Evolutionary conservation across 2,113 vertebrate species (phyloP).

Genomic region (Tamias sibiricus): DNA sequence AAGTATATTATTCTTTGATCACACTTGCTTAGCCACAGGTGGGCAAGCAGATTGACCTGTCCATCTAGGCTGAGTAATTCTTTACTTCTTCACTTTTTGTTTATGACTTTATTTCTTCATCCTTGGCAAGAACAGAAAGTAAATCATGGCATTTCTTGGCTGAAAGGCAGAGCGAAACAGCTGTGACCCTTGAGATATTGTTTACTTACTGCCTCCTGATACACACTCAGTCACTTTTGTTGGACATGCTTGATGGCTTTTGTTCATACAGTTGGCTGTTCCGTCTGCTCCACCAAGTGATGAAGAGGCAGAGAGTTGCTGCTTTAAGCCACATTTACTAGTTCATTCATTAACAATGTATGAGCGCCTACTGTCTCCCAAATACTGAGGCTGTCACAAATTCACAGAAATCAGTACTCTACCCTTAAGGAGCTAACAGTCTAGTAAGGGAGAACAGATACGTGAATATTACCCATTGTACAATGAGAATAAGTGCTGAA

Average conservation of each 20-base stretch:
- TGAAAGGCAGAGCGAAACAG: slow-evolving; percentile 76
- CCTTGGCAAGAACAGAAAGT: slow-evolving; percentile 72
- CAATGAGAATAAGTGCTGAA: not conserved
- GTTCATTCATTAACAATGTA: slow-evolving; percentile 64
- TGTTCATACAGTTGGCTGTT: slow-evolving; percentile 62
- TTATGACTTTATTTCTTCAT: slow-evolving; percentile 77
- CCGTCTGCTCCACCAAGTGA: slow-evolving; percentile 71
- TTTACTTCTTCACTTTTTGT: slow-evolving; percentile 66
- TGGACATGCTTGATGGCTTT: slow-evolving; percentile 66
- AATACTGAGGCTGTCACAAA: not conserved
- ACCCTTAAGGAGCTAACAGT: not conserved
- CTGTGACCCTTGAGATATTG: slow-evolving; percentile 78
- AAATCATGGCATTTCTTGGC: slow-evolving; percentile 81
- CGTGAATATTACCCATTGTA: not conserved
- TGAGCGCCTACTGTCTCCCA: slow-evolving; percentile 12
- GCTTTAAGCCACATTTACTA: slow-evolving; percentile 48
- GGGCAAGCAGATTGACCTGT: slow-evolving; percentile 72
- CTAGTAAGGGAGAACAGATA: not conserved
- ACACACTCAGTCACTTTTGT: slow-evolving; percentile 73
- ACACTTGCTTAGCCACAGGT: slow-evolving; percentile 41
- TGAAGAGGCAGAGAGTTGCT: slow-evolving; percentile 33
- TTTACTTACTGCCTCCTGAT: slow-evolving; percentile 67
- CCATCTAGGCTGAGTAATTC: slow-evolving; percentile 72
- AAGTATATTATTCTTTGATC: slow-evolving; percentile 53
- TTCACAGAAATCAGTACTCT: slow-evolving; percentile 19